Percentiles rank a stretch among this genome's conserved stretches.
Evolutionary conservation across 2,888 invertebrate species (phyloP).

Genomic region (Pheosia tremula): DNA sequence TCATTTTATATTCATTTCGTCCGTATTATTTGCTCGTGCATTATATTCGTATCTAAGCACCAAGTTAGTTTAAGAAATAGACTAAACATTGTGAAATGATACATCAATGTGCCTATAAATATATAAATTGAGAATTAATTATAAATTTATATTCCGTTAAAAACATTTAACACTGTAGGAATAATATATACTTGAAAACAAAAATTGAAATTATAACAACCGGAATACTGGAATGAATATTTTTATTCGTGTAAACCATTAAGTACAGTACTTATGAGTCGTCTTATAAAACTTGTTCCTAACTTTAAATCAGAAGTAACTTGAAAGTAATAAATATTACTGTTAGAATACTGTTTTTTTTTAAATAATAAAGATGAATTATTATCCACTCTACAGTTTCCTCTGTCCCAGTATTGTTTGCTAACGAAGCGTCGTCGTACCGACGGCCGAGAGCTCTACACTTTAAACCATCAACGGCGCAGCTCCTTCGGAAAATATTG

Average conservation of each 20-base stretch:
- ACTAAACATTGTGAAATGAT: too few relatives aligned
- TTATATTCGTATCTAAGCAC: too few relatives aligned
- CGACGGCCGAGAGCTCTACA: constrained; percentile 74
- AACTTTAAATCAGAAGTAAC: too few relatives aligned
- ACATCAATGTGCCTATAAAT: too few relatives aligned
- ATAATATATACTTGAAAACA: background rate
- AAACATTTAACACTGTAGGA: background rate
- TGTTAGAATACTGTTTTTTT: too few relatives aligned
- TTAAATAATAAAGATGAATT: background rate
- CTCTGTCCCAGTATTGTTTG: constrained; percentile 73
- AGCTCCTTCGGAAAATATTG: constrained; percentile 82
- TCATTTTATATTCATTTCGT: background rate
- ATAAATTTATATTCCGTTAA: too few relatives aligned
- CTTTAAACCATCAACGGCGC: constrained; percentile 82
- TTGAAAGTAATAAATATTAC: too few relatives aligned
- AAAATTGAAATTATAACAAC: constrained; percentile 9
- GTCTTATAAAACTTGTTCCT: too few relatives aligned
- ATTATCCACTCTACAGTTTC: constrained; percentile 48
- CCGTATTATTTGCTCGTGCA: background rate
- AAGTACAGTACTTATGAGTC: too few relatives aligned
- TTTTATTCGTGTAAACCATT: too few relatives aligned
- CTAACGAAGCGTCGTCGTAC: constrained; percentile 72
- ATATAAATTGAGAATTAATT: too few relatives aligned
- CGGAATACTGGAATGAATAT: constrained; percentile 7
- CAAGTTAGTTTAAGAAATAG: too few relatives aligned